Percentiles rank a stretch among this genome's conserved stretches.
phyloP scores from a whole-genome alignment of 2,797 vertebrate species.

The Bradypus variegatus region DNA sequence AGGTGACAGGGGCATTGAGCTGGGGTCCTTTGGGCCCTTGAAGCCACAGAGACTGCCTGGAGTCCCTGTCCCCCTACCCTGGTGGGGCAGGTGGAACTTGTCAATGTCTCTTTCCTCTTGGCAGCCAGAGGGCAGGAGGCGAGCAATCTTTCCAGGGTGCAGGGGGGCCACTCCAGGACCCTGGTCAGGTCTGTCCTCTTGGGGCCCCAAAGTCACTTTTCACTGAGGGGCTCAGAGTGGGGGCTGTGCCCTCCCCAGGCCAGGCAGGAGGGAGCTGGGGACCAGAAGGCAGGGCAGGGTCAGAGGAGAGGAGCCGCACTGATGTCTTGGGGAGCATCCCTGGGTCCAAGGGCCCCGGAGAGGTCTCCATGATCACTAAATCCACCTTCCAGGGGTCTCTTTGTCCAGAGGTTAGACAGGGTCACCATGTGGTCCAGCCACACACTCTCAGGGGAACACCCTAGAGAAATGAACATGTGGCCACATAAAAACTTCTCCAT shows the following conservation, averaged over 20 bases:
- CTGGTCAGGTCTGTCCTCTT: background rate
- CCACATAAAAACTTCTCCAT: background rate
- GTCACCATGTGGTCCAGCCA: background rate
- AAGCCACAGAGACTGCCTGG: background rate
- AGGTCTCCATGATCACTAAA: background rate
- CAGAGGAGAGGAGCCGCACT: background rate
- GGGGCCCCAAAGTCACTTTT: background rate
- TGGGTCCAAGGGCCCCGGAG: background rate
- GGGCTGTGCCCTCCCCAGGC: background rate
- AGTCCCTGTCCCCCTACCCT: background rate
- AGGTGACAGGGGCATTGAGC: background rate
- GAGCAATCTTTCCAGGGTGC: background rate
- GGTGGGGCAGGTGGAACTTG: background rate
- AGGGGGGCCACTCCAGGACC: no score
- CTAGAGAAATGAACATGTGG: background rate
- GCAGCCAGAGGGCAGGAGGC: background rate
- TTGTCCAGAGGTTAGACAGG: background rate
- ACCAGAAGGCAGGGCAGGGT: background rate
- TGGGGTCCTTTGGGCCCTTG: background rate
- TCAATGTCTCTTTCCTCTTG: background rate
- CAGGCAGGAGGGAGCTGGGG: background rate
- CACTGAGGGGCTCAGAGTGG: background rate
- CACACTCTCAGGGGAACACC: no score
- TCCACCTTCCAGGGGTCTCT: background rate
- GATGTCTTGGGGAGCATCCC: background rate